phyloP scores from a whole-genome alignment of 2,113 vertebrate species.

The Charadrius vociferus region DNA sequence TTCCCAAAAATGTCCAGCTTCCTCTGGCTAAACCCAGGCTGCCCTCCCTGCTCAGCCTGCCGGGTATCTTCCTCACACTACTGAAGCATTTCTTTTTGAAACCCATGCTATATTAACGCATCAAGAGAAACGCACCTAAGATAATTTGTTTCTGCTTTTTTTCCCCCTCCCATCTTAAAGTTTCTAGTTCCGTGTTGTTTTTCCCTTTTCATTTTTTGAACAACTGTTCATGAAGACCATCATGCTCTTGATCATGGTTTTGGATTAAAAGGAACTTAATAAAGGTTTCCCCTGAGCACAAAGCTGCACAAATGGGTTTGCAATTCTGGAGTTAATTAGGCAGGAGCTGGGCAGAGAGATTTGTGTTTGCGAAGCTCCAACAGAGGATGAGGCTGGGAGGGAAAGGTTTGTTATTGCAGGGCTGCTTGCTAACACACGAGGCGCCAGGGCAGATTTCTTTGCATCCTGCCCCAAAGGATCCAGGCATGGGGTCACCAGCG shows the following conservation, averaged over 20 bases:
- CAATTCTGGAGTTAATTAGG: slow-evolving; percentile 31
- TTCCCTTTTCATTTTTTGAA: not conserved
- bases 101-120: not conserved
- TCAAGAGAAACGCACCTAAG: not conserved
- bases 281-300: slow-evolving; percentile 32
- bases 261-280: slow-evolving; percentile 54
- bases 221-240: not conserved
- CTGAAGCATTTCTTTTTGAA: not conserved
- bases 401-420: not conserved
- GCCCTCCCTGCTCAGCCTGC: not conserved
- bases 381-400: not conserved
- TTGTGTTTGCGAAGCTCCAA: not conserved
- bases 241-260: not conserved
- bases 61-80: not conserved
- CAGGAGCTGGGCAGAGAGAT: not conserved
- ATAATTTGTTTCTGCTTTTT: fast-evolving
- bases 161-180: not conserved
- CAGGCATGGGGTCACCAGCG: not conserved
- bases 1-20: not conserved
- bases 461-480: not conserved
- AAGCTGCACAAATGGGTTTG: slow-evolving; percentile 43
- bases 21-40: not conserved
- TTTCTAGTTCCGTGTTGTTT: not conserved
- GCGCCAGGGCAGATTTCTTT: not conserved
- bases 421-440: not conserved